Evolutionary conservation across 2,888 invertebrate genomes (phyloP).

Genomic region (Entomobrya multifasciata): DNA sequence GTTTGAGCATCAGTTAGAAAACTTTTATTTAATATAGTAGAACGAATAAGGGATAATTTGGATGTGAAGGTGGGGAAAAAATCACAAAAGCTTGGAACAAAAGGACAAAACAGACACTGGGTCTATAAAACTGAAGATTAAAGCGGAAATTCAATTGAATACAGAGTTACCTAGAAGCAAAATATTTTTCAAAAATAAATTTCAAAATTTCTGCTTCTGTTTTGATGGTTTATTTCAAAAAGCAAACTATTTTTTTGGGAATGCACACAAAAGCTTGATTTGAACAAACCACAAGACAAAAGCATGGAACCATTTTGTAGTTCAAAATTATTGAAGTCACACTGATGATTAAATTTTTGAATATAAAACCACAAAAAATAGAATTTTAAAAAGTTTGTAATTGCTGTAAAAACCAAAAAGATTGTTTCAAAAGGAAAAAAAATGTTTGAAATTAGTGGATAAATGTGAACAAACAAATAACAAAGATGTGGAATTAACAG

Average conservation of each 20-base stretch:
- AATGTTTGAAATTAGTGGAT: neutral
- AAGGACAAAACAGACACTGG: neutral
- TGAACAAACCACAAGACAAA: constrained; percentile 5
- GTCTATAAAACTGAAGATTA: neutral
- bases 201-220: too few relatives aligned
- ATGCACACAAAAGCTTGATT: too few relatives aligned
- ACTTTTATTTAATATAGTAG: neutral
- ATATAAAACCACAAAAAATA: neutral
- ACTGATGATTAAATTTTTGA: too few relatives aligned
- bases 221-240: too few relatives aligned
- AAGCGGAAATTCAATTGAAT: too few relatives aligned
- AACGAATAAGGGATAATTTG: neutral
- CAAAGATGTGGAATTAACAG: neutral
- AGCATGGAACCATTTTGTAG: neutral
- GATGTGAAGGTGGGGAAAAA: constrained; percentile 6
- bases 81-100: constrained; percentile 12
- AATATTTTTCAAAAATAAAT: too few relatives aligned
- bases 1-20: neutral
- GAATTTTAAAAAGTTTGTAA: neutral
- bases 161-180: too few relatives aligned
- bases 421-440: too few relatives aligned
- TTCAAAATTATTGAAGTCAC: too few relatives aligned
- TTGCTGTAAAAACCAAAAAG: neutral
- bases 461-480: neutral
- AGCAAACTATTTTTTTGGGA: too few relatives aligned